Evolutionary conservation across 2,888 invertebrate species (phyloP), one percentile per base, ranked within the genome.

Genomic region (Phrixothrix hirtus): DNA sequence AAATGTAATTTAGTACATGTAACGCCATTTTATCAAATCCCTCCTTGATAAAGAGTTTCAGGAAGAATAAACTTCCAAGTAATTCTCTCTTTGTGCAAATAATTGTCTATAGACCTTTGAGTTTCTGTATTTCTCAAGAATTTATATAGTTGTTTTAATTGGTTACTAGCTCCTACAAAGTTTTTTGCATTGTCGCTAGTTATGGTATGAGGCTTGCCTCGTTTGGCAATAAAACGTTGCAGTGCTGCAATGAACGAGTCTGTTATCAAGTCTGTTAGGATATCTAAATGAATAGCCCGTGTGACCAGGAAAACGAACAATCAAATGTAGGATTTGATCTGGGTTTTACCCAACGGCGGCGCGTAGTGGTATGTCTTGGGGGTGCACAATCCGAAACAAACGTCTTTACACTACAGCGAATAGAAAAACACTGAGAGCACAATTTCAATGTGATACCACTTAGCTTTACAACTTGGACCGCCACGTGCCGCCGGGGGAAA

Each of bases 231-330:
- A 36, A 72, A 73, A 31, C 69, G 43, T 3, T 64, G 47, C 1
- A 71, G 43, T 68, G n/a, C n/a, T n/a, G n/a, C n/a, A n/a, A n/a
- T n/a, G n/a, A n/a, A n/a, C n/a, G n/a, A n/a, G n/a, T n/a, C 63
- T 0, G 64, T 61, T 0, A 65, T 57, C 2, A 71, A 36, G 26
- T 64, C 64, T 0, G 60, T 59, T 0, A 66, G 68, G 1, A 69
- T 15, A 52, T 73, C 71, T 0, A 72, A 11, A 17, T 72, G 69
- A 1, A 69, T 39, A 12, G 68, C 64, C 43, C 57, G 59, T 1
- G 67, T 65, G 0, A 54, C 34, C 21, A 67, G 43, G 38, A 67
- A 65, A 3, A 65, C 52, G 37, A 66, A 69, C 27, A 68, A n/a
- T 31, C 58, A 59, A n/a, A 67, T 30, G 53, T 65, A 69, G 1